phyloP scores from a whole-genome alignment of 2,113 vertebrate species.

The Ciconia boyciana region DNA sequence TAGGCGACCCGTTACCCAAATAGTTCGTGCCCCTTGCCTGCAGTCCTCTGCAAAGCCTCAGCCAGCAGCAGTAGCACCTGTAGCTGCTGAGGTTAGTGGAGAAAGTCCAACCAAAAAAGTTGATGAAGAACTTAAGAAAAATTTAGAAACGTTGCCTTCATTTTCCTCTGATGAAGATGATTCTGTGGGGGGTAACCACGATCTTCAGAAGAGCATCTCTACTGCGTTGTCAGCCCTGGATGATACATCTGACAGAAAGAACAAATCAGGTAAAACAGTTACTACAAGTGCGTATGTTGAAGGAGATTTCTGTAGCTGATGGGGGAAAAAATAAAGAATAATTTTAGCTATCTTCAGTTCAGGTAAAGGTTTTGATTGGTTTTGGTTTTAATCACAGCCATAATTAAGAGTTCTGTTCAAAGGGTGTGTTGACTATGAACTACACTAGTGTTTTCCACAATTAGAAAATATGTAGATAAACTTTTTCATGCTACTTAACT shows the following conservation, averaged over 20 bases:
- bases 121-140: conserved; percentile 88
- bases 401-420: not conserved
- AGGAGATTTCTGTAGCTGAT: not conserved
- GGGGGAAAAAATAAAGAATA: not conserved
- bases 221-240: conserved; percentile 86
- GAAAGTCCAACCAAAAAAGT: conserved; percentile 80
- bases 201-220: conserved; percentile 89
- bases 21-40: conserved; percentile 74
- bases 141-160: conserved; percentile 86
- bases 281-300: not conserved
- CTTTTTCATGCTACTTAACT: not conserved
- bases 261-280: conserved; percentile 80
- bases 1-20: conserved; percentile 79
- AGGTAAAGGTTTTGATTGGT: not conserved
- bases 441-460: not conserved
- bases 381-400: not conserved
- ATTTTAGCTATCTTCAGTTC: not conserved
- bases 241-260: conserved; percentile 85
- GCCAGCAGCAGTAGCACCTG: conserved; percentile 49
- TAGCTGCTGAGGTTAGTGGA: conserved; percentile 69
- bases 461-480: not conserved
- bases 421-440: not conserved
- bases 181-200: conserved; percentile 86
- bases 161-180: conserved; percentile 98
- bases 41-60: conserved; percentile 75